phyloP scores from a whole-genome alignment of 1,140 invertebrate species.

The Thrips palmi region DNA sequence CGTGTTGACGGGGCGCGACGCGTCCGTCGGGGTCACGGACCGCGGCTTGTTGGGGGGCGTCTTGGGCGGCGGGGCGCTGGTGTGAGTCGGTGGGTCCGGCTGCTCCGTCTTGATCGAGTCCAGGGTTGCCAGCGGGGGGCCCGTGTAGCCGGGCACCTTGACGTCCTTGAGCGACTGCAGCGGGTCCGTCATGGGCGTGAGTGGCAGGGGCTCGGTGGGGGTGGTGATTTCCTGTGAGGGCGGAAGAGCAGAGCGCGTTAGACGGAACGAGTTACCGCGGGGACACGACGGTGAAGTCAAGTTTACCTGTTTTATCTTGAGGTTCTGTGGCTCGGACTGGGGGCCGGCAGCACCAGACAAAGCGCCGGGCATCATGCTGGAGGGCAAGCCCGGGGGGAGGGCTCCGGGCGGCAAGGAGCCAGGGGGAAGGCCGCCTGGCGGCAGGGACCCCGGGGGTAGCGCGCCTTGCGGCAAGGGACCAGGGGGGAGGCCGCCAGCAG shows the following conservation, averaged over 20 bases:
- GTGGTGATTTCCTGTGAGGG: conserved; percentile 20
- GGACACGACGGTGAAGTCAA: no score
- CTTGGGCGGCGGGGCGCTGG: conserved; percentile 24
- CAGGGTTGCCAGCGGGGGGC: conserved; percentile 25
- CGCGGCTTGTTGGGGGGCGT: conserved; percentile 23
- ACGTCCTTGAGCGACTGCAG: conserved; percentile 60
- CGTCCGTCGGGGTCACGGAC: conserved; percentile 7
- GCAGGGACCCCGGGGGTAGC: no score
- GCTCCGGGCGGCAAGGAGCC: no score
- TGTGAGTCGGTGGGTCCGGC: conserved; percentile 26
- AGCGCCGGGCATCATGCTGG: no score
- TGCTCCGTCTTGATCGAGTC: conserved; percentile 61
- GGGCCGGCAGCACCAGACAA: conserved; percentile 10
- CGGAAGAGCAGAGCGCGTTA: conserved; percentile 12
- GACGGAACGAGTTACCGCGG: not conserved
- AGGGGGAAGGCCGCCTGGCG: no score
- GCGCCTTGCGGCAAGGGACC: no score
- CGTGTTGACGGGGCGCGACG: conserved; percentile 10
- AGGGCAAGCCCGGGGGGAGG: no score
- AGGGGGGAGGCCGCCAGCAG: no score
- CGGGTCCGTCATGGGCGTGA: conserved; percentile 40
- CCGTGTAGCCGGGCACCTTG: conserved; percentile 52
- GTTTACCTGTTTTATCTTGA: conserved; percentile 65
- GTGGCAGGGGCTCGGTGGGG: no score
- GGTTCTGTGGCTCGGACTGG: conserved; percentile 47